Conservation (phyloP, 2,888 invertebrate species). For the Ferdinandea cuprea region DNA sequence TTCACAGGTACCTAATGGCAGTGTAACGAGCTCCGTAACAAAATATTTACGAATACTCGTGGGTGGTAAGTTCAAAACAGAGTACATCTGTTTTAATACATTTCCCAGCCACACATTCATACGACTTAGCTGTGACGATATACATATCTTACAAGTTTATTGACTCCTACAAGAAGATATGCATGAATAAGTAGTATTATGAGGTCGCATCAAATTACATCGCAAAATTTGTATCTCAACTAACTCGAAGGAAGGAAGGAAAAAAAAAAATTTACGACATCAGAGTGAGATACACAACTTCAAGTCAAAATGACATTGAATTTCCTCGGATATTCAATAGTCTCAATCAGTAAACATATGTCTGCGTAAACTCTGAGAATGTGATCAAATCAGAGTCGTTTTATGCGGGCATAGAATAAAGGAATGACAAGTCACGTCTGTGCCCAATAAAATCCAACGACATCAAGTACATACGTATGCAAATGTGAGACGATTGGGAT, state of each 20-base stretch:
- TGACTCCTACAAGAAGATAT: background rate
- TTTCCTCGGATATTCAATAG: constrained; percentile 47
- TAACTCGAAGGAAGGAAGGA: background rate
- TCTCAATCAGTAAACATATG: constrained; percentile 47
- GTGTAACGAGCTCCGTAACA: too few species aligned
- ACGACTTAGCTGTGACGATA: background rate
- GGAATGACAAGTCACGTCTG: constrained; percentile 57
- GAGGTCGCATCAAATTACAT: constrained; percentile 1
- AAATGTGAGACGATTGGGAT: constrained; percentile 48
- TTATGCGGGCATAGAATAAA: constrained; percentile 28
- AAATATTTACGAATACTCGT: too few species aligned
- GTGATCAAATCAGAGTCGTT: constrained; percentile 53
- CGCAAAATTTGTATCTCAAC: background rate
- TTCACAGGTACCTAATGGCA: too few species aligned
- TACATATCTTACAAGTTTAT: background rate
- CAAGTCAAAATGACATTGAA: constrained; percentile 27
- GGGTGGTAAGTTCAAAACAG: too few species aligned
- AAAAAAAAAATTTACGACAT: background rate
- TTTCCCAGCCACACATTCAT: too few species aligned
- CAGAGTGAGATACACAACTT: background rate
- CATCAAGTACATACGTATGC: constrained; percentile 40
- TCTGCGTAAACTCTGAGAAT: constrained; percentile 35
- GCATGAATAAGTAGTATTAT: background rate
- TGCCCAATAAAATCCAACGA: constrained; percentile 54
- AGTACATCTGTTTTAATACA: too few species aligned